A percentile compares a stretch with the other conserved stretches of the same genome.
These are phyloP conservation scores for Cydia strobilella DNA, from an alignment of 1,140 invertebrate species.

Conservation along the genomic window DNA sequence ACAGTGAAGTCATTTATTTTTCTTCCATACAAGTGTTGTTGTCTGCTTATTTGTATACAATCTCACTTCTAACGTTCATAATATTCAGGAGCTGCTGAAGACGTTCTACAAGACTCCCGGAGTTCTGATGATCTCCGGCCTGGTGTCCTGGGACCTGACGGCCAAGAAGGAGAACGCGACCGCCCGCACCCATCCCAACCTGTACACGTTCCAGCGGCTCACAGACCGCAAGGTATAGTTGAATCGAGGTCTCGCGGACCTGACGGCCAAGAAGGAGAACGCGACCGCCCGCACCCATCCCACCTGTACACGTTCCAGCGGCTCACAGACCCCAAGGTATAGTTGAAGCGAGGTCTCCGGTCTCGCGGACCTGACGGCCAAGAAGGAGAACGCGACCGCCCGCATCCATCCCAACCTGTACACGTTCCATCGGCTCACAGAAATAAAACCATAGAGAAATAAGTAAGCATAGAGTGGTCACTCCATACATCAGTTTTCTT, in stretches of 20 bases:
- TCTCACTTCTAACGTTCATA: neutral
- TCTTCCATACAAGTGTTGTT: too few species aligned
- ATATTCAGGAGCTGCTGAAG: conserved; percentile 80
- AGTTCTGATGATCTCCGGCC: conserved; percentile 81
- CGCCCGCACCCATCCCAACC: conserved; percentile 82
- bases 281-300: conserved; percentile 80
- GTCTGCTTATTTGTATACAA: too few species aligned
- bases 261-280: conserved; percentile 81
- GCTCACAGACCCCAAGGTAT: too few species aligned
- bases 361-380: conserved; percentile 82
- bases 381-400: conserved; percentile 78
- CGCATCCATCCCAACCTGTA: conserved; percentile 84
- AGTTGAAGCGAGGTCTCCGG: conserved; percentile 76
- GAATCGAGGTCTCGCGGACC: conserved; percentile 80
- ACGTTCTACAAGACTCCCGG: conserved; percentile 83
- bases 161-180: conserved; percentile 80
- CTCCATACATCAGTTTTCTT: too few species aligned
- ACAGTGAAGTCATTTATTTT: too few species aligned
- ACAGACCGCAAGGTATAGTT: conserved; percentile 81
- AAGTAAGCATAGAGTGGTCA: too few species aligned
- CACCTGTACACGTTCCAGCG: conserved; percentile 84
- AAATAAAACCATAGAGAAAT: too few species aligned
- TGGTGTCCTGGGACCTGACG: conserved; percentile 84
- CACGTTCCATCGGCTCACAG: conserved; percentile 83
- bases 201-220: conserved; percentile 84